phyloP scores from a whole-genome alignment of 30 jellyfish, hydroid and myxozoan genomes.

The Hydractinia echinata region DNA sequence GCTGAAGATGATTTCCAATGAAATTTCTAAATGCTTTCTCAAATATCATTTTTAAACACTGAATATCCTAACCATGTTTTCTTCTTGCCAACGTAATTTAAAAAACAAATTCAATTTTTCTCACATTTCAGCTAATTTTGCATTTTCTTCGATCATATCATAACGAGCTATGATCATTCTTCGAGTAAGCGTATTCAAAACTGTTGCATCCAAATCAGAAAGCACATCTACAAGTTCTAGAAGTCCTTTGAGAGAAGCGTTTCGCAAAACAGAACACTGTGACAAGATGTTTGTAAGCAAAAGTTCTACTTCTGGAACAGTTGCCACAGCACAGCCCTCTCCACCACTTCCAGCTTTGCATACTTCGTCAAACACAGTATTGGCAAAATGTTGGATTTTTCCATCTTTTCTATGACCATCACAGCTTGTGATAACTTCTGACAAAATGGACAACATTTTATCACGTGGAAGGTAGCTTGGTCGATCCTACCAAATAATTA shows the following conservation, averaged over 20 bases:
- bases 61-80: no score
- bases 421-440: conserved; percentile 50
- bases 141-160: conserved; percentile 47
- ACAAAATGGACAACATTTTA: conserved; percentile 50
- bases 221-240: conserved; percentile 32
- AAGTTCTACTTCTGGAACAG: conserved; percentile 25
- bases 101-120: not conserved
- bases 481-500: conserved; percentile 8
- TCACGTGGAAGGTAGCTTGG: conserved; percentile 55
- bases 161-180: conserved; percentile 61
- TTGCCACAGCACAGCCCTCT: conserved; percentile 42
- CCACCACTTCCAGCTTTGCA: conserved; percentile 66
- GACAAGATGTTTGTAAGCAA: conserved; percentile 59
- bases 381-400: conserved; percentile 67
- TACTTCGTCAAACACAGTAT: conserved; percentile 57
- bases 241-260: conserved; percentile 73
- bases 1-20: no score
- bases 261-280: conserved; percentile 55
- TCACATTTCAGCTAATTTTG: conserved; percentile 71
- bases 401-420: conserved; percentile 85
- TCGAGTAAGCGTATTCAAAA: conserved; percentile 47
- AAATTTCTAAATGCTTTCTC: no score
- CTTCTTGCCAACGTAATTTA: no score
- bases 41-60: no score
- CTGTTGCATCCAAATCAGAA: conserved; percentile 26